Conservation (phyloP, 2,888 invertebrate genomes). For the Colostygia pectinataria region DNA sequence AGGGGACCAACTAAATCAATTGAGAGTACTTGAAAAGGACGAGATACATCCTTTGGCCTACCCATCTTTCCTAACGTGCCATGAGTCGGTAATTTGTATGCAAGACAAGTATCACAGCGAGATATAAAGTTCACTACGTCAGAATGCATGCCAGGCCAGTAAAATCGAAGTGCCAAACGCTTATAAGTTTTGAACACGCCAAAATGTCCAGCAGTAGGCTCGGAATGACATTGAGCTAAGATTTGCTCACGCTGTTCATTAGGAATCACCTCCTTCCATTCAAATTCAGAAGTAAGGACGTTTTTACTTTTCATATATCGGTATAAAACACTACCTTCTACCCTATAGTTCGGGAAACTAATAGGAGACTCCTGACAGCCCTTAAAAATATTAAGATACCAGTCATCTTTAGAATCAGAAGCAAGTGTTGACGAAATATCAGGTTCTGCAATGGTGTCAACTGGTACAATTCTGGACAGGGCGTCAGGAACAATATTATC, state of each 20-base stretch:
- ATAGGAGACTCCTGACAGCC: constrained; percentile 18
- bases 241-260: not conserved
- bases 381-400: constrained; percentile 33
- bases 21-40: constrained; percentile 35
- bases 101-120: too few relatives aligned
- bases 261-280: too few relatives aligned
- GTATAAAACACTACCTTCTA: too few relatives aligned
- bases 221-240: too few relatives aligned
- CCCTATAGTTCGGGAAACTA: constrained; percentile 23
- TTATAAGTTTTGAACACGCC: constrained; percentile 38
- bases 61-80: too few relatives aligned
- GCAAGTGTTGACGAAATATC: not conserved
- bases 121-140: constrained; percentile 32
- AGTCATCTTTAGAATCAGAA: too few relatives aligned
- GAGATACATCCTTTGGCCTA: too few relatives aligned
- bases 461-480: constrained; percentile 24
- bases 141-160: constrained; percentile 32
- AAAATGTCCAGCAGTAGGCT: too few relatives aligned
- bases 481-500: too few relatives aligned
- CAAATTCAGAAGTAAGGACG: too few relatives aligned
- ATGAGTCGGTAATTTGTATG: too few relatives aligned
- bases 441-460: not conserved
- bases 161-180: constrained; percentile 28
- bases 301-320: too few relatives aligned
- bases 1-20: constrained; percentile 39